phyloP scores from a whole-genome alignment of 2,797 vertebrate species.

The Manis crassicaudata region DNA sequence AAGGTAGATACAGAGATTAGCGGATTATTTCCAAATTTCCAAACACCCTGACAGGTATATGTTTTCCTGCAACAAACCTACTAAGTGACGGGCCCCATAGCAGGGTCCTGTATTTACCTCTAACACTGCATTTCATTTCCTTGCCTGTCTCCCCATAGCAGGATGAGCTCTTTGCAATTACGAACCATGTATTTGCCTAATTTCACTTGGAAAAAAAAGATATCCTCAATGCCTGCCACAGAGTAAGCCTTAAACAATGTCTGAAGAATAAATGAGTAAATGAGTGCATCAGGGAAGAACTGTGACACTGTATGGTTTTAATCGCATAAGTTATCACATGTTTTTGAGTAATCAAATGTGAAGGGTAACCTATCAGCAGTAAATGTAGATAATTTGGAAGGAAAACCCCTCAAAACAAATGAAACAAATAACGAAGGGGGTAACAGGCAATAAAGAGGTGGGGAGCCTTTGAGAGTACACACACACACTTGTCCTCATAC shows the following conservation, averaged over 20 bases:
- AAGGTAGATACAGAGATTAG: background rate
- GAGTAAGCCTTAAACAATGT: background rate
- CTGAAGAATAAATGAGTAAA: background rate
- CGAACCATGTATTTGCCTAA: background rate
- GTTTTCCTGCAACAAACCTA: background rate
- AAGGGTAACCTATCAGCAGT: background rate
- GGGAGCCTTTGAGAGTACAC: background rate
- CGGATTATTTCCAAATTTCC: background rate
- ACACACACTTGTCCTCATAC: background rate
- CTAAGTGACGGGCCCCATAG: background rate
- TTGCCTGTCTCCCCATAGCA: background rate
- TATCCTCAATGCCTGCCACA: background rate
- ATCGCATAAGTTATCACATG: background rate
- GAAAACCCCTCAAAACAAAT: background rate
- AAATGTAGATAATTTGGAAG: background rate
- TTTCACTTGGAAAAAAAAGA: background rate
- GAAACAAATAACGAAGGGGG: background rate
- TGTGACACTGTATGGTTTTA: background rate
- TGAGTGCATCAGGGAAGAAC: background rate
- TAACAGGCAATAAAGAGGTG: background rate
- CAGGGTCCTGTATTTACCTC: background rate
- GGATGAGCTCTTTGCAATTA: background rate
- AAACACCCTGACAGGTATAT: background rate
- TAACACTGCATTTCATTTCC: background rate
- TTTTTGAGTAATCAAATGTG: background rate